Evolutionary conservation across 2,113 vertebrate species (phyloP).

Genomic region (Eclectus roratus): DNA sequence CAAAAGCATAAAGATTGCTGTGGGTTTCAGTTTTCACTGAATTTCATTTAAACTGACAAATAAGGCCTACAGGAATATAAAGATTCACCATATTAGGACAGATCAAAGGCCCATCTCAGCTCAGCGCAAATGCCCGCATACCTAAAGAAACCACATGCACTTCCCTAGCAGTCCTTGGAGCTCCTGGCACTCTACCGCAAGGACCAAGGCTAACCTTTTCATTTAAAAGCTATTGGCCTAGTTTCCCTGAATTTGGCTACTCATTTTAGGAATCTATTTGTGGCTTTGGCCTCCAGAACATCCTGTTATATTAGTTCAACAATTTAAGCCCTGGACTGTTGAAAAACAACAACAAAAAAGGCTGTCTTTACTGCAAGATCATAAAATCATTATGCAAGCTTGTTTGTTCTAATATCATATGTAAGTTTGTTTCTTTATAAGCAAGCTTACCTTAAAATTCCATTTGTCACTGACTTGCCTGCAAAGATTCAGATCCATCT

Average conservation of each 20-base stretch:
- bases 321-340: background rate
- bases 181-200: background rate
- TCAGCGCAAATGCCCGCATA: background rate
- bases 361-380: background rate
- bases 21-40: background rate
- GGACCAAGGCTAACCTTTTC: background rate
- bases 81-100: background rate
- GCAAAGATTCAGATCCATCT: constrained; percentile 94
- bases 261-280: background rate
- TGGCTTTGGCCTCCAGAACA: background rate
- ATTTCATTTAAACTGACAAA: background rate
- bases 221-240: background rate
- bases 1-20: background rate
- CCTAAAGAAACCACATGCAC: background rate
- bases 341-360: background rate
- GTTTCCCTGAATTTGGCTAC: background rate
- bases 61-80: background rate
- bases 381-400: background rate
- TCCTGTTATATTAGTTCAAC: background rate
- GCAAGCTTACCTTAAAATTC: constrained; percentile 88
- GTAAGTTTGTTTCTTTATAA: background rate
- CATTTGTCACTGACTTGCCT: constrained; percentile 90
- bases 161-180: background rate
- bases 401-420: background rate
- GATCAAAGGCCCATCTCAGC: background rate